Conservation (phyloP, 2,888 invertebrate species). For the Microdon myrmicae region DNA sequence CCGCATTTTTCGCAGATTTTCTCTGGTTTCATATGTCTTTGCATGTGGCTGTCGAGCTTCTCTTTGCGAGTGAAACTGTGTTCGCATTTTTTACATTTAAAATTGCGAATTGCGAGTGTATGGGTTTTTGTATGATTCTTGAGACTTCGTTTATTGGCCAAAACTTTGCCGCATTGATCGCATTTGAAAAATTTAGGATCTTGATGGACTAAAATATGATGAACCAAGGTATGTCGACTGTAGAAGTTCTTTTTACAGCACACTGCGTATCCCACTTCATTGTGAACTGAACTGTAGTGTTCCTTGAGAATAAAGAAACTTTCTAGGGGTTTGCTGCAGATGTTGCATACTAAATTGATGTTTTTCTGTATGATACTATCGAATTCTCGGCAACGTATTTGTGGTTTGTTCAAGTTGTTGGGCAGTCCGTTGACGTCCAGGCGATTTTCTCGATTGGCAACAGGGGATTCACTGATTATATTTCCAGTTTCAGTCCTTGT, state of each 20-base stretch:
- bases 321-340: slow-evolving; percentile 32
- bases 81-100: slow-evolving; percentile 51
- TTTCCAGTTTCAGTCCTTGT: too few relatives aligned
- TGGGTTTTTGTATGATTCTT: slow-evolving; percentile 49
- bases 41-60: slow-evolving; percentile 48
- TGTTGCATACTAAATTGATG: slow-evolving; percentile 49
- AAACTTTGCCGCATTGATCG: slow-evolving; percentile 46
- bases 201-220: slow-evolving; percentile 54
- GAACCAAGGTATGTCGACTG: slow-evolving; percentile 53
- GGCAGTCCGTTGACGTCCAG: too few relatives aligned
- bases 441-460: too few relatives aligned
- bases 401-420: too few relatives aligned
- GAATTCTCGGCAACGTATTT: too few relatives aligned
- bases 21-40: slow-evolving; percentile 49
- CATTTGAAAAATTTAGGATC: slow-evolving; percentile 55
- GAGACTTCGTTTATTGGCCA: slow-evolving; percentile 41
- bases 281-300: slow-evolving; percentile 52
- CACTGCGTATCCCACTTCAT: slow-evolving; percentile 44
- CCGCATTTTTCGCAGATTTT: slow-evolving; percentile 54
- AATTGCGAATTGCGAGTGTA: slow-evolving; percentile 10
- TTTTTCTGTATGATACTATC: slow-evolving; percentile 52
- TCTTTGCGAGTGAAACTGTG: slow-evolving; percentile 42
- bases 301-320: slow-evolving; percentile 47
- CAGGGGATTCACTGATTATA: too few relatives aligned
- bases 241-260: slow-evolving; percentile 54